Conservation (phyloP, 2,113 vertebrate genomes). For the Brienomyrus brachyistius region DNA sequence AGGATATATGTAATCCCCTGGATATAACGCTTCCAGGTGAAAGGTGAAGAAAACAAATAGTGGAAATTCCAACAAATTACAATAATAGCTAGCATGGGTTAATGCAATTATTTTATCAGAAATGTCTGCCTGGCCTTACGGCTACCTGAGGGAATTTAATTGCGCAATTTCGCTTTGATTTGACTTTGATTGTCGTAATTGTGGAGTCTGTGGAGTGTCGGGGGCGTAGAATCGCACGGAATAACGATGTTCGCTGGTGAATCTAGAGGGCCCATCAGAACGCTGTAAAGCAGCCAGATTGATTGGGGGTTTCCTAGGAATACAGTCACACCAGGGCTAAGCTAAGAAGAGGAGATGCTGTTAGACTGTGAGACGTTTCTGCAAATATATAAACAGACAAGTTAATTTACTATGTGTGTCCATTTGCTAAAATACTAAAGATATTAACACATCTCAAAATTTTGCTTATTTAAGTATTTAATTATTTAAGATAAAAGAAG, state of each 20-base stretch:
- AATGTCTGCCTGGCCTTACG: not conserved
- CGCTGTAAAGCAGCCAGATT: not conserved
- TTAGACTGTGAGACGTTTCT: not conserved
- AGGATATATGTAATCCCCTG: not conserved
- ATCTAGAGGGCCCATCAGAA: not conserved
- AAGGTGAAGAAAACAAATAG: not conserved
- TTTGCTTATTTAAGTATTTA: not conserved
- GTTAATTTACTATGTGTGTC: not conserved
- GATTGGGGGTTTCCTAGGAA: not conserved
- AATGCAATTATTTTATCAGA: not conserved
- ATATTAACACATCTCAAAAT: not conserved
- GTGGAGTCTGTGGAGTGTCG: not conserved
- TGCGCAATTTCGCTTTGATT: not conserved
- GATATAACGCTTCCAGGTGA: not conserved
- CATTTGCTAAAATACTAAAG: not conserved
- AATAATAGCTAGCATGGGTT: not conserved
- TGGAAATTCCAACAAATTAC: not conserved
- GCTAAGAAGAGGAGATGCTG: not conserved
- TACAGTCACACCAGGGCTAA: not conserved
- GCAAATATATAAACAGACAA: not conserved
- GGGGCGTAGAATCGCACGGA: not conserved
- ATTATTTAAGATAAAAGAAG: not conserved
- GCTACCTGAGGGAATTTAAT: not conserved
- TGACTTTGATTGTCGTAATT: slow-evolving; percentile 3
- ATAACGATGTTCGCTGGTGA: not conserved